Base-by-base conservation (phyloP, 2,888 invertebrate species). In the Criorhina ranunculi region DNA sequence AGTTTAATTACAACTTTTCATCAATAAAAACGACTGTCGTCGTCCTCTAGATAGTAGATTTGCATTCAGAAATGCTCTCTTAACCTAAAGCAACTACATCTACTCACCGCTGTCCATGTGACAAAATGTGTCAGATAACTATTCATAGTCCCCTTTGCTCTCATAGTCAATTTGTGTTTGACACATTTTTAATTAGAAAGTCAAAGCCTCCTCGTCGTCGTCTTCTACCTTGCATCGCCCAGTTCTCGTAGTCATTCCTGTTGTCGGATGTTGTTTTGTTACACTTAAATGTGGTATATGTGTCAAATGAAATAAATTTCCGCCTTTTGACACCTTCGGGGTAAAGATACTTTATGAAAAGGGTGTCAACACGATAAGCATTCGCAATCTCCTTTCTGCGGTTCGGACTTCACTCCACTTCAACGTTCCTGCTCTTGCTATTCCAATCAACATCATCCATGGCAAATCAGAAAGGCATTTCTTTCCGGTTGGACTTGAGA, bases 301-400 rank as follows among this genome's bases (percentile, higher is more conserved):
- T 82, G 77, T 82, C 82, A 82, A 82, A 82, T 77, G 82, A 77
- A 82, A 82, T 82, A 77, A 82, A 82, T 82, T 82, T 82, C 82
- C 82, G 82, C 77, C 66, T 72, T 82, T 82, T 82, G 82, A 82
- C 82, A 82, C 59, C 59, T 77, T 24, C 72, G 12, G 53, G 66
- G 72, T 66, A 31, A 77, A 51, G 53, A 76, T 72, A 64, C 70
- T 60, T 81, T 77, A 46, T 81, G 70, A 70, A 77, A 76, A 60
- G 82, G 70, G 66, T 77, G 82, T 72, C 77, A 72, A 72, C 24
- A 24, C 82, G 82, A 82, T 82, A 82, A 82, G 72, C 77, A 72
- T 77, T 82, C 70, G 82, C 72, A 82, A 82, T 82, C 77, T 82
- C 82, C 77, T 82, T 77, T 82, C 53, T 77, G 82, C 66, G 62